Evolutionary conservation across 1,140 invertebrate species (phyloP).

Genomic region (Sweltsa coloradensis): DNA sequence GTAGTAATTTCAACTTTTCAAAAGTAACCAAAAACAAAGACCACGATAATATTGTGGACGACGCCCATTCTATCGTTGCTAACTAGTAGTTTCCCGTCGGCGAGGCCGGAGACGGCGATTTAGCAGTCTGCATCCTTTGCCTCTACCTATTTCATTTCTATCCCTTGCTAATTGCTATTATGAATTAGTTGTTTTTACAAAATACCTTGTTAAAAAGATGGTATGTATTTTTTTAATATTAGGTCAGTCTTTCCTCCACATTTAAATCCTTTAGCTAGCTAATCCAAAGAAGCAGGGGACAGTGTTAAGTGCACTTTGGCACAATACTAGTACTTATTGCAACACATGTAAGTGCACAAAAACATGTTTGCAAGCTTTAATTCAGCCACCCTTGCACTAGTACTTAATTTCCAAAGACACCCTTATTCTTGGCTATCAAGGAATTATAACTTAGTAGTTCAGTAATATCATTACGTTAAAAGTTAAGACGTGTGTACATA

Average conservation of each 20-base stretch:
- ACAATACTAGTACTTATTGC: too few relatives aligned
- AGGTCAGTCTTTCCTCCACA: not conserved
- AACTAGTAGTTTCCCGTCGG: not conserved
- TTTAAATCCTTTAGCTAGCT: not conserved
- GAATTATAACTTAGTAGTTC: too few relatives aligned
- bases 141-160: constrained; percentile 16
- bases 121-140: constrained; percentile 11
- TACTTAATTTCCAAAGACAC: too few relatives aligned
- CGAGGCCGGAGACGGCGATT: constrained; percentile 4
- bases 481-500: too few relatives aligned
- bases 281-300: not conserved
- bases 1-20: constrained; percentile 2
- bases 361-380: too few relatives aligned
- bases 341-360: too few relatives aligned
- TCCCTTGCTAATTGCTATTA: constrained; percentile 16
- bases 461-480: too few relatives aligned
- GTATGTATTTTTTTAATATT: constrained; percentile 12
- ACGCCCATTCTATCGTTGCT: not conserved
- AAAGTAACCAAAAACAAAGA: constrained; percentile 2
- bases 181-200: constrained; percentile 19
- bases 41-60: not conserved
- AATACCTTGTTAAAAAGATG: constrained; percentile 16
- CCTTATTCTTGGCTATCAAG: too few relatives aligned
- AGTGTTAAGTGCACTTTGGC: too few relatives aligned
- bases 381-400: too few relatives aligned